Conservation (phyloP, 2,113 vertebrate species). For the Tamias sibiricus region DNA sequence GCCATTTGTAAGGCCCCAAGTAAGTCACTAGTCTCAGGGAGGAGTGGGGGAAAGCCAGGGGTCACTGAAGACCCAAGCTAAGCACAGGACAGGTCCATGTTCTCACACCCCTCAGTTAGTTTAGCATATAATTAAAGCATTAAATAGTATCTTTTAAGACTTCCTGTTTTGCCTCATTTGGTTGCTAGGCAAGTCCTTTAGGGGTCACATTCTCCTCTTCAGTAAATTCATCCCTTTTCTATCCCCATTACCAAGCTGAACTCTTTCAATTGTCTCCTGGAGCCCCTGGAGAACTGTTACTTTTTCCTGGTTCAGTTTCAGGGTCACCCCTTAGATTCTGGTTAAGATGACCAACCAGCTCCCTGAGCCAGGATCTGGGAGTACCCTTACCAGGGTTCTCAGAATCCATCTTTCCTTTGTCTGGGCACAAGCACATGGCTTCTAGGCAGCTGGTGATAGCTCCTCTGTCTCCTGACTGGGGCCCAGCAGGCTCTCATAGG, state of each 20-base stretch:
- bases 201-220: neutral
- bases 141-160: neutral
- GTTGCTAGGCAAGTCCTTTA: neutral
- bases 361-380: neutral
- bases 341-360: neutral
- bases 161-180: neutral
- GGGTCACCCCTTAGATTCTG: neutral
- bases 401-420: neutral
- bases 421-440: neutral
- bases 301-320: neutral
- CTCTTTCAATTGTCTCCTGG: neutral
- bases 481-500: neutral
- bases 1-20: no score
- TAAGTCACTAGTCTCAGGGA: neutral
- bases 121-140: neutral
- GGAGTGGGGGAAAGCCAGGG: neutral
- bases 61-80: no score
- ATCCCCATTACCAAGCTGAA: neutral
- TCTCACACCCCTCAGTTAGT: neutral
- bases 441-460: neutral
- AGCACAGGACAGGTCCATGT: neutral
- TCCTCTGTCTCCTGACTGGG: neutral
- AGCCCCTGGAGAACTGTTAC: neutral
- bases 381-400: neutral
- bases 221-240: neutral